Base-by-base conservation (phyloP, 1,140 invertebrate genomes). In the Ostrea denselamellosa region DNA sequence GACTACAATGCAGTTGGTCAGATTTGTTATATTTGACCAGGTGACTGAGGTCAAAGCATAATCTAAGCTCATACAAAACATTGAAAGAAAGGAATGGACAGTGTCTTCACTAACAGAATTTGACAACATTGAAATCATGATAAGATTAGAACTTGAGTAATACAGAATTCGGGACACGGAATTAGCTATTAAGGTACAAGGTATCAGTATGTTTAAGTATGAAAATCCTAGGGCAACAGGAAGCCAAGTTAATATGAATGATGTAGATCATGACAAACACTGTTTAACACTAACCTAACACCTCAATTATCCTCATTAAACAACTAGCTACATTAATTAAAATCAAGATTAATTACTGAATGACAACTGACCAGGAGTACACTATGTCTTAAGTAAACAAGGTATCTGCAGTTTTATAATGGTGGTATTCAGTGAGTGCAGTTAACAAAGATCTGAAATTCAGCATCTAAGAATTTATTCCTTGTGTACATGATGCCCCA, bases 271-370 rank as follows among this genome's bases (percentile, higher is more conserved):
- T 22, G 25, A 77, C 14, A 62, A 62, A 62, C 56, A 62, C 17
- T 14, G n/a, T 62, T n/a, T 62, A n/a, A 62, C 17, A 19, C 56
- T 5, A 10, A 12, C 68, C 68, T 77, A 28, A 17, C 22, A 77
- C 68, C 22, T 34, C 28, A 34, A 9, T 77, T 12, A 62, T 25
- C 68, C 28, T 77, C 22, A 25, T 62, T 62, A 14, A 77, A 17
- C 5, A 34, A 17, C 68, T 8, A 77, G 68, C 68, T 28, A 12
- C 9, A 77, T 22, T 77, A 77, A 77, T 77, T 77, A 77, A 77
- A 77, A 28, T 2, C 56, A 62, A 62, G 56, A 82, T 82, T 54
- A 84, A 84, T 84, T 84, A n/a, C 10, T 84, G 54, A 84, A 84
- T 54, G 51, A 52, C 22, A 84, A 84, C n/a, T 14, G 52, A 84